A percentile compares a stretch with the other conserved stretches of the same genome.
Evolutionary conservation across 1,140 invertebrate genomes (phyloP).

Genomic region (Mya arenaria): DNA sequence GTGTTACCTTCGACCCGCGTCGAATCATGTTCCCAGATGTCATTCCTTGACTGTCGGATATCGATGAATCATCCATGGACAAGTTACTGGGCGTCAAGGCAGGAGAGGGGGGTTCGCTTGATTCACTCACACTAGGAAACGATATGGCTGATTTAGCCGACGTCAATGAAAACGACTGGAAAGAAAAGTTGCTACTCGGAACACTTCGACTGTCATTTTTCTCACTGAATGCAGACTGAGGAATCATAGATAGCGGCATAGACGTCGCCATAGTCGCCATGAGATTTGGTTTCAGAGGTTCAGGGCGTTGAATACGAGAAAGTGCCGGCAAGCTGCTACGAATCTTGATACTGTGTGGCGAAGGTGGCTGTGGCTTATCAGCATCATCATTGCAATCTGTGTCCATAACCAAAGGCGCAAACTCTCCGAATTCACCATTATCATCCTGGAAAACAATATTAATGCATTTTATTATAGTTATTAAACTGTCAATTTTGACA

Average conservation of each 20-base stretch:
- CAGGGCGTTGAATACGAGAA: slow-evolving; percentile 23
- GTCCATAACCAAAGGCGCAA: slow-evolving; percentile 53
- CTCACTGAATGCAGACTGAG: neutral
- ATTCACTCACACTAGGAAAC: slow-evolving; percentile 20
- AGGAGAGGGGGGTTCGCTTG: slow-evolving; percentile 25
- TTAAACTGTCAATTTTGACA: too few species aligned
- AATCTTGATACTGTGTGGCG: slow-evolving; percentile 27
- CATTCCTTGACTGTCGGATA: neutral
- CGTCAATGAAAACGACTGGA: slow-evolving; percentile 1
- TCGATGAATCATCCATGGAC: slow-evolving; percentile 5
- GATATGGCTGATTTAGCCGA: slow-evolving; percentile 19
- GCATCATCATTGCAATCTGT: slow-evolving; percentile 8
- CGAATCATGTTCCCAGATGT: slow-evolving; percentile 8
- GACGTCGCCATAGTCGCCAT: neutral
- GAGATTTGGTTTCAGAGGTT: slow-evolving; percentile 27
- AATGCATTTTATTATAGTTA: too few species aligned
- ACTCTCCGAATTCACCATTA: slow-evolving; percentile 39
- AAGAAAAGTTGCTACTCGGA: neutral
- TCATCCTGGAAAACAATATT: slow-evolving; percentile 42
- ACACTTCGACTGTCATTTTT: neutral
- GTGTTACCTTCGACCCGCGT: slow-evolving; percentile 48
- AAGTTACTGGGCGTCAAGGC: slow-evolving; percentile 12
- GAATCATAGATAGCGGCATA: neutral
- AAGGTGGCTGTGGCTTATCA: neutral
- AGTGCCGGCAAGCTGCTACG: neutral